Percentiles rank a stretch among this genome's conserved stretches.
Conservation (phyloP, 2,888 invertebrate species). For the Aphrophora alni region DNA sequence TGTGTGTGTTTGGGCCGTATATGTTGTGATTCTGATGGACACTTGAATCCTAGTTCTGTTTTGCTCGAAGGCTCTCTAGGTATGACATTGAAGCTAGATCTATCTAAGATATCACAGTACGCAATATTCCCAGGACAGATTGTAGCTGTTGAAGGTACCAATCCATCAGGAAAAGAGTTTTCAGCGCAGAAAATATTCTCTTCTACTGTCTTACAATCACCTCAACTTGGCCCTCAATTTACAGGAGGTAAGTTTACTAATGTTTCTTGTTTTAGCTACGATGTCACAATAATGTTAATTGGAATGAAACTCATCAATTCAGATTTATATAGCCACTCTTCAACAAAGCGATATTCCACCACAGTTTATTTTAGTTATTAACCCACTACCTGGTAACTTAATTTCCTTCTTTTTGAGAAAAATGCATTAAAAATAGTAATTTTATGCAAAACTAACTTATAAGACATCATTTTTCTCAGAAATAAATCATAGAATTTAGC, state of each 20-base stretch:
- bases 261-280: too few species aligned
- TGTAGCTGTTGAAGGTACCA: constrained; percentile 75
- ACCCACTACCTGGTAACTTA: too few species aligned
- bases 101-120: constrained; percentile 55
- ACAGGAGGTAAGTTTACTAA: not conserved
- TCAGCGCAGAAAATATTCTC: constrained; percentile 69
- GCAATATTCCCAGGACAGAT: constrained; percentile 82
- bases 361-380: too few species aligned
- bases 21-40: constrained; percentile 75
- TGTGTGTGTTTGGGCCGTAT: constrained; percentile 72
- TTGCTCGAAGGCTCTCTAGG: constrained; percentile 67
- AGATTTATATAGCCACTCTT: too few species aligned
- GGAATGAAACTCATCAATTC: too few species aligned
- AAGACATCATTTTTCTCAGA: too few species aligned
- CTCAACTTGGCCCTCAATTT: constrained; percentile 35
- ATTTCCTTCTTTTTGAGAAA: too few species aligned
- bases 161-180: constrained; percentile 72
- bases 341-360: too few species aligned
- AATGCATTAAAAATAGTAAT: too few species aligned
- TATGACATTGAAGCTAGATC: constrained; percentile 3
- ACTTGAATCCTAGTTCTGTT: constrained; percentile 73
- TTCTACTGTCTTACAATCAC: constrained; percentile 20
- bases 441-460: too few species aligned
- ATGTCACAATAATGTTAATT: too few species aligned
- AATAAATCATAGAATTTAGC: too few species aligned